Percentiles rank a stretch among this genome's conserved stretches.
Conservation (phyloP, 2,797 vertebrate genomes). For the Halcyon badia region DNA sequence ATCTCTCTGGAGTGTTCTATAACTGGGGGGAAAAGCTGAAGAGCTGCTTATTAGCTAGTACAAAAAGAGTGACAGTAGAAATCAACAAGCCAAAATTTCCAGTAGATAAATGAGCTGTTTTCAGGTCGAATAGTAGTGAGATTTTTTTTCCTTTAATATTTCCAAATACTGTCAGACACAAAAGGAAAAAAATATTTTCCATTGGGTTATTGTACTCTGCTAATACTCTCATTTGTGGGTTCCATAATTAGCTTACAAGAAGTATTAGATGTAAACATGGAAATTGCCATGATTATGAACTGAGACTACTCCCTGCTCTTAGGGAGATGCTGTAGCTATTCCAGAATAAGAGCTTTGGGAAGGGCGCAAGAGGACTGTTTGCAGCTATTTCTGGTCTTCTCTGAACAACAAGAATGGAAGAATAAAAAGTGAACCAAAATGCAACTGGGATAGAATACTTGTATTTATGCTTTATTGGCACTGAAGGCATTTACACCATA, state of each 20-base stretch:
- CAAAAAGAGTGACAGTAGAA: background rate
- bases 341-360: background rate
- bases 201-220: background rate
- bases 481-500: background rate
- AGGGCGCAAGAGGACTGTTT: background rate
- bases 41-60: background rate
- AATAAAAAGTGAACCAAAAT: conserved; percentile 18
- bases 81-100: background rate
- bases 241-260: background rate
- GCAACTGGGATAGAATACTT: background rate
- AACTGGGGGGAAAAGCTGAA: background rate
- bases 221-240: background rate
- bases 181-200: fast-evolving
- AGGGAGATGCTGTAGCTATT: background rate
- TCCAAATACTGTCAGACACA: background rate
- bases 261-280: background rate
- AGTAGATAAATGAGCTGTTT: background rate
- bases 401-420: background rate
- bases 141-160: background rate
- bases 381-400: background rate
- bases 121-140: background rate
- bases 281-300: background rate
- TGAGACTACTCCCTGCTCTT: background rate
- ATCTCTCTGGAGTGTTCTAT: background rate
- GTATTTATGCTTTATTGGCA: background rate